Base-by-base conservation (phyloP, 1,140 invertebrate species). In the Drosophila sturtevanti region DNA sequence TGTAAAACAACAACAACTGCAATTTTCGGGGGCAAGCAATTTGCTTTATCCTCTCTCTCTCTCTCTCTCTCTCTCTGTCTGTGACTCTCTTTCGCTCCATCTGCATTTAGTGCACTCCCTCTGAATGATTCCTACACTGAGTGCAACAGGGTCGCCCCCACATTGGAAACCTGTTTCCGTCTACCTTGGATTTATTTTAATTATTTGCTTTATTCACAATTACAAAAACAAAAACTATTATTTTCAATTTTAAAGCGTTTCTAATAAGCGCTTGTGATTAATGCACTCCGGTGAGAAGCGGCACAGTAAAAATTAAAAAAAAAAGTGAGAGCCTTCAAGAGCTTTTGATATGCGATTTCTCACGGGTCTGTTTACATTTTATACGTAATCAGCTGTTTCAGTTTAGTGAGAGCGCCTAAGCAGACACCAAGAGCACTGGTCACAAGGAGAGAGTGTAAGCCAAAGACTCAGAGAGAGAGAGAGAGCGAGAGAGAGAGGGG, bases 151-250 rank as follows among this genome's bases (percentile, higher is more conserved):
- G 73, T 63, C 56, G 52, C 21, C 38, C 21, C 41, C 54, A 18
- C 60, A 64, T 54, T 81, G 54, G 34, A 76, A 86, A 87, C 81
- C 78, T 56, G 84, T 86, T 87, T 89, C 76, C 78, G 84, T 70
- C 72, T 72, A 86, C 82, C 82, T 86, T 86, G 82, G 82, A 71
- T 86, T 86, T 87, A 79, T 86, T 86, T 85, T 79, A 74, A 64
- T 48, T 78, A 64, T 62, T 73, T 65, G 84, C 41, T 48, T 48
- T 48, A 76, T 76, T 70, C 73, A 79, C 71, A 79, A 86, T 81
- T 82, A 31, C 4, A 2, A 31, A 31, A 31, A 31, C 5, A 4
- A 48, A 16, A 48, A 44, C 14, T 2, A 48, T 81, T 86, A 73
- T 87, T 87, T 87, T 80, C 71, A 78, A 80, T 80, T 71, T 69